A percentile compares a stretch with the other conserved stretches of the same genome.
phyloP scores from a whole-genome alignment of 2,113 vertebrate genomes.

The Apus apus region DNA sequence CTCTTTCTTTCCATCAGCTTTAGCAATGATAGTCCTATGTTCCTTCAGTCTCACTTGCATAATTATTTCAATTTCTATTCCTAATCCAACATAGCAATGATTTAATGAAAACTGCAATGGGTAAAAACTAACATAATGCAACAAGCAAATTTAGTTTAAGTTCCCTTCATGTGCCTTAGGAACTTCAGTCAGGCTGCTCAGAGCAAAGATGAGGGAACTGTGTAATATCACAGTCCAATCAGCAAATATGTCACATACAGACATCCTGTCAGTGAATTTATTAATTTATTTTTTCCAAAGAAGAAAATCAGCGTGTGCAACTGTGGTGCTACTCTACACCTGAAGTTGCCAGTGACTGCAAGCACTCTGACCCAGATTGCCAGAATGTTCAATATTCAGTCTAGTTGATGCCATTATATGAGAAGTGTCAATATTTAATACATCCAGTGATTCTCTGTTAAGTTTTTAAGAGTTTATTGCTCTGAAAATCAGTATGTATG shows the following conservation, averaged over 20 bases:
- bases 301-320: background rate
- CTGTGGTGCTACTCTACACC: background rate
- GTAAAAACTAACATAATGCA: background rate
- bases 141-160: background rate
- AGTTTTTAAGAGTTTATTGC: background rate
- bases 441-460: background rate
- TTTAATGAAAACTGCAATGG: background rate
- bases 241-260: background rate
- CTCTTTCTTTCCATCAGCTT: background rate
- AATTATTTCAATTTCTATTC: background rate
- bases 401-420: background rate
- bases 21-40: no score
- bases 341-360: background rate
- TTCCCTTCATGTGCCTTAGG: background rate
- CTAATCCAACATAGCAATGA: background rate
- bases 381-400: background rate
- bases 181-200: background rate
- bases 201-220: background rate
- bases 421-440: background rate
- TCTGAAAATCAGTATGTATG: background rate
- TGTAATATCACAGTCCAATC: background rate
- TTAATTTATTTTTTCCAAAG: background rate
- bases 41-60: background rate
- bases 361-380: background rate
- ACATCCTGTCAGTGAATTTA: background rate